These are phyloP conservation scores for Hyles vespertilio DNA, from an alignment of 1,140 invertebrate genomes.

Conservation along the genomic window DNA sequence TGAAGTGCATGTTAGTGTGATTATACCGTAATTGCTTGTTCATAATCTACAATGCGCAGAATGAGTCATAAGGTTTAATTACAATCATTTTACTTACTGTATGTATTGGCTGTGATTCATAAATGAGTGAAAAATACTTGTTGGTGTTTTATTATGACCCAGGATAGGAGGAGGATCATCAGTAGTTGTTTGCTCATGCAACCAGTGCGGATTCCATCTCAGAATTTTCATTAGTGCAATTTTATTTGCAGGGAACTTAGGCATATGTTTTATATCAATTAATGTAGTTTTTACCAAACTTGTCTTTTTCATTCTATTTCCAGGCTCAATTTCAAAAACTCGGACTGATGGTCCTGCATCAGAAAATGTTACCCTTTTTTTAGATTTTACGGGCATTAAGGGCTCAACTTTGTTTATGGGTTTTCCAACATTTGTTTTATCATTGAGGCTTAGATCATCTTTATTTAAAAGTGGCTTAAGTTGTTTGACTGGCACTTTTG, in stretches of 20 bases:
- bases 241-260: conserved; percentile 53
- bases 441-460: conserved; percentile 4
- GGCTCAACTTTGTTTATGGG: conserved; percentile 44
- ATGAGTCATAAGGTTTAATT: neutral
- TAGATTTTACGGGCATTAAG: conserved; percentile 25
- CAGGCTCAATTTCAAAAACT: conserved; percentile 55
- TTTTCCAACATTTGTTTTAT: conserved; percentile 29
- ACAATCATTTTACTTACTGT: conserved; percentile 42
- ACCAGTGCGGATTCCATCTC: conserved; percentile 60
- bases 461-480: conserved; percentile 39
- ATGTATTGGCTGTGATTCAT: conserved; percentile 53
- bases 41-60: neutral
- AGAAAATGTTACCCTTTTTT: conserved; percentile 52
- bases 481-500: conserved; percentile 28
- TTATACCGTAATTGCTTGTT: neutral
- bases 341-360: conserved; percentile 31
- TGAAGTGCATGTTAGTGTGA: too few species aligned
- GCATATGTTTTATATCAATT: conserved; percentile 36
- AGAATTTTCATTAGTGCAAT: conserved; percentile 57
- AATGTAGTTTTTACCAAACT: conserved; percentile 45
- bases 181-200: conserved; percentile 50
- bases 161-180: conserved; percentile 57
- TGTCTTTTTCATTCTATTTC: conserved; percentile 57
- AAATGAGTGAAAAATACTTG: conserved; percentile 49
- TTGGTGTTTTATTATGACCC: conserved; percentile 46